Evolutionary conservation across 1,140 invertebrate species (phyloP), one percentile per base, ranked within the genome.

Genomic region (Drosophila sturtevanti): DNA sequence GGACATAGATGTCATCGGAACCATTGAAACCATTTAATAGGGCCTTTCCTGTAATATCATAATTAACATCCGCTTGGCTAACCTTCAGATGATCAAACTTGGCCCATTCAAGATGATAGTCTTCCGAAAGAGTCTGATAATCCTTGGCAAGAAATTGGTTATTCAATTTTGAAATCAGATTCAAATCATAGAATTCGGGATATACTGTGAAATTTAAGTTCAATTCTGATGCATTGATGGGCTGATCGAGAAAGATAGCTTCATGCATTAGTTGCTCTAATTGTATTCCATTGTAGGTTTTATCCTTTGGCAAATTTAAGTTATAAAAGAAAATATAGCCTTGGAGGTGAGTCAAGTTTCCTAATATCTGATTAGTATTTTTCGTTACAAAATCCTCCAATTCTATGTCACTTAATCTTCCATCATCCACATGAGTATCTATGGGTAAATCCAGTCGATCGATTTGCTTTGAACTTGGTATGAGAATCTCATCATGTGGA

Each of bases 311-410:
- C 0, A 93, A 37, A 1, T 70, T 35, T 9, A 93, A 51, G 31
- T 91, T 73, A 37, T 92, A 76, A 38, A 94, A 92, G 55, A 81
- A 90, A 4, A 93, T 84, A 69, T 92, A 86, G 3, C 92, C 93
- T 3, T 72, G 69, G 1, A 94, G 38, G 9, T 69, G 70, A 4
- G 72, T 71, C 0, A 92, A 34, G 37, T 92, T 62, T 1, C 60
- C 12, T 1, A 94, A 63, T 0, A 69, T 67, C 80, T 93, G 93
- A 2, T 86, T 72, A 0, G 90, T 91, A 54, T 93, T 89, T 70
- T 89, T 91, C 5, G 92, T 92, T 3, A 94, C 72, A 68, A 93
- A 92, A 0, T 85, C 77, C 9, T 90, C 71, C 3, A 93, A 44
- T 11, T 77, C 63, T 31, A 93, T 90, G 10, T 91, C 79, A 66